Conservation (phyloP, 2,113 vertebrate genomes). For the Rhegmatorhina hoffmannsi region DNA sequence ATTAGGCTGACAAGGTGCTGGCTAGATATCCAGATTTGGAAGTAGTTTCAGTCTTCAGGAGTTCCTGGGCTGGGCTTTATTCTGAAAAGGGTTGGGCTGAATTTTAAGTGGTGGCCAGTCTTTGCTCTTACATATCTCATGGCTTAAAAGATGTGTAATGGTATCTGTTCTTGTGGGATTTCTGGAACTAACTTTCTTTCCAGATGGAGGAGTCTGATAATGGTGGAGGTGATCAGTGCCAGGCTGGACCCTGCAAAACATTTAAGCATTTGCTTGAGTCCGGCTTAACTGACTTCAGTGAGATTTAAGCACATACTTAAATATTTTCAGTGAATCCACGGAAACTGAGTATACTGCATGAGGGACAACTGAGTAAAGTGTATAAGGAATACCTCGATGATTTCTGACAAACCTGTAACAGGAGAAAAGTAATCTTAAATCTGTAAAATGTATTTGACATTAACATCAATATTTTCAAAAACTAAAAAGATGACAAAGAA, state of each 20-base stretch:
- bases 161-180: slow-evolving; percentile 1
- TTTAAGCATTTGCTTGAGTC: slow-evolving; percentile 30
- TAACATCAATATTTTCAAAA: background rate
- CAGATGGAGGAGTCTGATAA: slow-evolving; percentile 31
- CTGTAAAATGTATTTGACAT: background rate
- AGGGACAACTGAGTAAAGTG: background rate
- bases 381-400: background rate
- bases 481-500: background rate
- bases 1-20: slow-evolving; percentile 28
- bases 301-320: slow-evolving; percentile 26
- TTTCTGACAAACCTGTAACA: background rate
- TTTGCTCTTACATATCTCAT: background rate
- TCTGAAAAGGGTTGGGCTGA: background rate
- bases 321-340: background rate
- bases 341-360: background rate
- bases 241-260: slow-evolving; percentile 9
- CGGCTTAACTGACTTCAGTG: background rate
- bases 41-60: slow-evolving; percentile 1
- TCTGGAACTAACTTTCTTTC: slow-evolving; percentile 4
- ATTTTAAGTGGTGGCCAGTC: slow-evolving; percentile 9
- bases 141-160: background rate
- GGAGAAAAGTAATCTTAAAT: background rate
- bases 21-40: background rate
- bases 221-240: slow-evolving; percentile 9
- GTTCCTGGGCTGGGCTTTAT: slow-evolving; percentile 17